Base-by-base conservation (phyloP, 2,888 invertebrate genomes). In the Bedellia somnulentella region DNA sequence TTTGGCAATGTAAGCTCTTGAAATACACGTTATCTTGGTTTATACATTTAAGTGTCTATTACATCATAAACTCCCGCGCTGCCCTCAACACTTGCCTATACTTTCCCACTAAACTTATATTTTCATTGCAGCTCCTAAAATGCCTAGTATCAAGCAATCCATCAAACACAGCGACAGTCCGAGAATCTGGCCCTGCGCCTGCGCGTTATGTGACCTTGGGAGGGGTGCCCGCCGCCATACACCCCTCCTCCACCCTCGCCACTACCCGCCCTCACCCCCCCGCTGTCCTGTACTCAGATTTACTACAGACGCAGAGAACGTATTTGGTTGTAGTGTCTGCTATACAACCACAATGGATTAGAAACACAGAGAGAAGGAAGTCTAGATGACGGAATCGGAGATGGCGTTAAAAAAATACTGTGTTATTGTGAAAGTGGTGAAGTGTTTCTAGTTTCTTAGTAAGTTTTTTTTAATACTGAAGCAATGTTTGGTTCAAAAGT, bases 91-190 rank as follows among this genome's bases (percentile, higher is more conserved):
- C n/a, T n/a, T n/a, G n/a, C n/a, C n/a, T n/a, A n/a, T n/a, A n/a
- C n/a, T n/a, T n/a, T n/a, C n/a, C n/a, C n/a, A n/a, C n/a, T n/a
- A n/a, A n/a, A n/a, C n/a, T n/a, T n/a, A n/a, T n/a, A n/a, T n/a
- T n/a, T n/a, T n/a, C n/a, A n/a, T 9, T 10, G 2, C 51, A 76
- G 76, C 35, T 78, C 30, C 70, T 93, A 32, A 90, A 89, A 57
- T 90, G 93, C 55, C 63, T 96, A 16, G 53, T 92, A 8, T 80
- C 83, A 31, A 94, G 94, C 1, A 68, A 95, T 31, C 92, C 88
- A 55, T 87, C 86, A 52, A 94, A 94, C 63, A 80, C 91, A 40
- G 95, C 95, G 2, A 88, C 91, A 66, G 58, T 90, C 13, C 70
- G 70, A 1, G 83, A 88, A 43, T 30, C 81, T 87, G 59, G 73